Base-by-base conservation (phyloP, 2,797 vertebrate species). In the Moxostoma hubbsi region DNA sequence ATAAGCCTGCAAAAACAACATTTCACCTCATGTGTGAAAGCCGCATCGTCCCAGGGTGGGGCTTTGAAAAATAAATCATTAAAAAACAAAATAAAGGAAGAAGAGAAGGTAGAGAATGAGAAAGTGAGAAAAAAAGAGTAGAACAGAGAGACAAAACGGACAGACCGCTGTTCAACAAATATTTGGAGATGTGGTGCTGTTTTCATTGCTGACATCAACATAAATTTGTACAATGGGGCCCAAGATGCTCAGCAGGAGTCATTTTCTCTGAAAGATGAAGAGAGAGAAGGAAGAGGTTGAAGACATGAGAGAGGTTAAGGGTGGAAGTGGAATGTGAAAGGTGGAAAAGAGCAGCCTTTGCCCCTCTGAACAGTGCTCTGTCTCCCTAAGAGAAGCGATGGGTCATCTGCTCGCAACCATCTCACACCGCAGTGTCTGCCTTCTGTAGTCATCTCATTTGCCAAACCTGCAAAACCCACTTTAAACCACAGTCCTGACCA, bases 181-280 rank as follows among this genome's bases (percentile, higher is more conserved):
- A 94, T 94, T 94, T 92, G 93, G 89, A 93, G 91, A 93, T 88
- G 88, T 85, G 86, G 84, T 90, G 81, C 78, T 92, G 90, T 89
- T 94, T 95, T 94, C 92, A 91, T 91, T 95, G 91, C 90, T 94
- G 92, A 95, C 92, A 93, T 92, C 91, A 91, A 91, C 88, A 94
- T 85, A 93, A 94, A 93, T 92, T 93, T 94, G 93, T 90, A 86
- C 90, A 83, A 87, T 87, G 85, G 86, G 84, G 89, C 89, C 89
- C 90, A 88, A 88, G 87, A 89, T 85, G 90, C 90, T 86, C 93
- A 93, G 93, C 91, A 66, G 92, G 93, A 70, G 65, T 87, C 88
- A 91, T 82, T 87, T 90, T 87, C 85, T 91, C 89, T 88, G 75
- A 75, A 65, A 81, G 3, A 10, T 62, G 65, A 68, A 78, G 74